Evolutionary conservation across 92 coral and sea anemone genomes (phyloP).

Genomic region (Meandrina meandrites): DNA sequence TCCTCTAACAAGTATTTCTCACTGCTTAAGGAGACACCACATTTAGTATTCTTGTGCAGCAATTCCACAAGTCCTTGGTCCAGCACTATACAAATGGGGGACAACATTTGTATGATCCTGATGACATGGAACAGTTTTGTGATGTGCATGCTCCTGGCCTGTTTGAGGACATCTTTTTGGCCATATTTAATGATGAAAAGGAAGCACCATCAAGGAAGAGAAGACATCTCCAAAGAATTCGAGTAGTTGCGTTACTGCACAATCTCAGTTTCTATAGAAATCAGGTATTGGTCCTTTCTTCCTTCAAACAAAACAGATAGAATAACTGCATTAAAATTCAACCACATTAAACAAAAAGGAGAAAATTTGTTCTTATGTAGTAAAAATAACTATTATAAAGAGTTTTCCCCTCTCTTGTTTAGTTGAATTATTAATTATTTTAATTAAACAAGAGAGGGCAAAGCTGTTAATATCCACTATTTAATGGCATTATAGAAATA

Average conservation of each 20-base stretch:
- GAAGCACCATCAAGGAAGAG: background rate
- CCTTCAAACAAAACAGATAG: background rate
- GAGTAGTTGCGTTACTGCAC: constrained; percentile 24
- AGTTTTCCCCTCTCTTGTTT: too few relatives aligned
- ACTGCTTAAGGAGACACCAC: constrained; percentile 25
- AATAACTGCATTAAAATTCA: background rate
- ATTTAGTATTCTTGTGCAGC: constrained; percentile 13
- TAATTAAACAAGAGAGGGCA: too few relatives aligned
- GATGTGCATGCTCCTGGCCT: constrained; percentile 24
- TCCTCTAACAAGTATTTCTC: background rate
- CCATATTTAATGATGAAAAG: constrained; percentile 33
- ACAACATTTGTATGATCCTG: constrained; percentile 14
- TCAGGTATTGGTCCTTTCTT: constrained; percentile 22
- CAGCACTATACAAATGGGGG: constrained; percentile 15
- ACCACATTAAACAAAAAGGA: background rate
- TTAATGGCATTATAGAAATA: too few relatives aligned
- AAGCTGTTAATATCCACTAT: too few relatives aligned
- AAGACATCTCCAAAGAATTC: constrained; percentile 13
- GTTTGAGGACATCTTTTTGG: background rate
- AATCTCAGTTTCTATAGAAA: constrained; percentile 19
- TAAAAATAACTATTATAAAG: too few relatives aligned
- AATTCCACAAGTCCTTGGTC: constrained; percentile 20
- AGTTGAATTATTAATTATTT: too few relatives aligned
- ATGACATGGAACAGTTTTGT: constrained; percentile 34
- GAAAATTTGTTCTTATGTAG: background rate